Base-by-base conservation (phyloP, 2,797 vertebrate genomes). In the Corythornis leucogaster region DNA sequence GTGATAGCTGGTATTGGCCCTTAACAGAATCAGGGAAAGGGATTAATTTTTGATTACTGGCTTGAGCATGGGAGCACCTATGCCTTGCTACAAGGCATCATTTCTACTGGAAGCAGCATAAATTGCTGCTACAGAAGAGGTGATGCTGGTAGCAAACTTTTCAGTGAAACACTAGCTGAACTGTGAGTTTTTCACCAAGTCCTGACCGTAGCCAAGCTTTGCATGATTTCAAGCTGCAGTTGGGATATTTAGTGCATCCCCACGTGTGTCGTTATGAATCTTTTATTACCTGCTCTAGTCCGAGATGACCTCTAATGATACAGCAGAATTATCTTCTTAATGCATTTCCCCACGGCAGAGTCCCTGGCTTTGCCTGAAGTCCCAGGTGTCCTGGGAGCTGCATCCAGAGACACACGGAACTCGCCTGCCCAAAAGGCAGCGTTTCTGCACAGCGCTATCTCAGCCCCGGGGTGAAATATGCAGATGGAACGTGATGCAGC, bases 281-380 rank as follows among this genome's bases (percentile, higher is more conserved):
- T 89, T 91, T 94, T 86, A 91, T 94, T 90, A 71, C 71, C 85
- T 71, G 35, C 66, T 84, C 6, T 74, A 71, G 78, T 79, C 83
- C 2, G 16, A 82, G 53, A 48, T 95, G 92, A 89, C 95, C 91
- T 94, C 91, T 94, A 91, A 92, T 90, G 80, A 92, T 91, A 86
- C 83, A 89, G 92, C 92, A 94, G 91, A 91, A 83, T 80, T 76
- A 89, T 85, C 79, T 73, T 79, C 76, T 90, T 42, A 87, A 45
- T 61, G 70, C 16, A 1, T 50, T 66, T 87, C 59, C 73, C 76
- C 19, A 3, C 68, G 30, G 69, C 31, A 31, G 74, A 50, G 55
- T 66, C 45, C 21, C 69, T 53, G 77, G 14, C 58, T 78, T 85
- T 64, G 75, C 63, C 59, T 48, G 85, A 38, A 62, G 69, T 28